Evolutionary conservation across 2,888 invertebrate genomes (phyloP).

Genomic region (Mellilla xanthometata): DNA sequence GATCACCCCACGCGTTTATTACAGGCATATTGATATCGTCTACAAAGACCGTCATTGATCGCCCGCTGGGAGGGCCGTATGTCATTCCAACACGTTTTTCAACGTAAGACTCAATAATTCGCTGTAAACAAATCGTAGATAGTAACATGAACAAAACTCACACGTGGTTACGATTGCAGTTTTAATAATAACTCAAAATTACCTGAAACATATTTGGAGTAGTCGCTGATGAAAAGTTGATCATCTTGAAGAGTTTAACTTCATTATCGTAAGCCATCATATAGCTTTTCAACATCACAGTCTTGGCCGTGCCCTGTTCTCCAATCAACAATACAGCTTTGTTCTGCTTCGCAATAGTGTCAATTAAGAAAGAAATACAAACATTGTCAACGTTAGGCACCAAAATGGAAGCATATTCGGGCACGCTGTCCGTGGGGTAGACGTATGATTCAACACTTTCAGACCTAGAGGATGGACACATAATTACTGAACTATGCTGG

Average conservation of each 20-base stretch:
- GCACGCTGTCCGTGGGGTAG: slow-evolving; percentile 87
- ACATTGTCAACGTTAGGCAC: slow-evolving; percentile 96
- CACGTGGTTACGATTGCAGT: not conserved
- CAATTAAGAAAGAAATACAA: slow-evolving; percentile 91
- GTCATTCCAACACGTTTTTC: slow-evolving; percentile 94
- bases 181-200: slow-evolving; percentile 21
- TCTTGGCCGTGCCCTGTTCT: slow-evolving; percentile 95
- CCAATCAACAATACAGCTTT: slow-evolving; percentile 93
- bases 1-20: slow-evolving; percentile 96
- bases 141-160: no score
- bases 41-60: slow-evolving; percentile 93
- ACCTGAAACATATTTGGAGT: slow-evolving; percentile 96
- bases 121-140: slow-evolving; percentile 67
- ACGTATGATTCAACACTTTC: slow-evolving; percentile 87
- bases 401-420: slow-evolving; percentile 91
- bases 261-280: slow-evolving; percentile 90
- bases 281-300: slow-evolving; percentile 94
- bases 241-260: slow-evolving; percentile 89
- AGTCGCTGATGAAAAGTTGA: slow-evolving; percentile 95
- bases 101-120: slow-evolving; percentile 93
- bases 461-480: slow-evolving; percentile 61
- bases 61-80: slow-evolving; percentile 92
- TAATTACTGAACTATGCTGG: no score
- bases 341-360: slow-evolving; percentile 89
- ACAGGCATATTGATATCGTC: slow-evolving; percentile 97